phyloP scores from a whole-genome alignment of 2,888 invertebrate genomes.

The Druceiella hillmani region DNA sequence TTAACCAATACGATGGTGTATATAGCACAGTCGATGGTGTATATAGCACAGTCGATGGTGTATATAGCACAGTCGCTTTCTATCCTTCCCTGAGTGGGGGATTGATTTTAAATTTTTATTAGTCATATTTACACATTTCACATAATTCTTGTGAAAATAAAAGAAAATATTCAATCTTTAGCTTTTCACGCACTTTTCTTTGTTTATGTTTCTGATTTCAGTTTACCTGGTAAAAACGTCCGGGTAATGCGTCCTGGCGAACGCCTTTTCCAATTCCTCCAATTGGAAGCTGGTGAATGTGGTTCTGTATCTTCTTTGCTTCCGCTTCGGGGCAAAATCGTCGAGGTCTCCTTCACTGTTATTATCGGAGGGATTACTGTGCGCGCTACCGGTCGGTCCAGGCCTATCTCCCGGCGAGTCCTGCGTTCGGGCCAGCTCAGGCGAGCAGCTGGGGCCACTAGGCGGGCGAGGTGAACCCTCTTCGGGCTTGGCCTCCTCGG shows the following conservation, averaged over 20 bases:
- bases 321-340: slow-evolving; percentile 81
- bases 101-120: no score
- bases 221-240: slow-evolving; percentile 95
- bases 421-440: slow-evolving; percentile 39
- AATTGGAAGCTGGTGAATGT: slow-evolving; percentile 93
- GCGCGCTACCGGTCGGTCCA: slow-evolving; percentile 37
- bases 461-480: slow-evolving; percentile 30
- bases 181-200: no score
- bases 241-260: slow-evolving; percentile 95
- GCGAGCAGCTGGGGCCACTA: slow-evolving; percentile 32
- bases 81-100: no score
- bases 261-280: slow-evolving; percentile 95
- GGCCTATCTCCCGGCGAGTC: slow-evolving; percentile 47
- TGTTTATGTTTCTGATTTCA: no score
- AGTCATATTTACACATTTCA: no score
- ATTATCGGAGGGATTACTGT: slow-evolving; percentile 51
- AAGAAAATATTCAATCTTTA: no score
- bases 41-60: no score
- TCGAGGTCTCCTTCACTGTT: slow-evolving; percentile 63
- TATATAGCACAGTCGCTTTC: no score
- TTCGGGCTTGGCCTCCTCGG: slow-evolving; percentile 43
- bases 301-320: slow-evolving; percentile 87
- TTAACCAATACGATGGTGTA: no score
- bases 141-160: no score
- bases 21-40: no score